Evolutionary conservation across 2,797 vertebrate genomes (phyloP).

Genomic region (Leptodactylus fallax): DNA sequence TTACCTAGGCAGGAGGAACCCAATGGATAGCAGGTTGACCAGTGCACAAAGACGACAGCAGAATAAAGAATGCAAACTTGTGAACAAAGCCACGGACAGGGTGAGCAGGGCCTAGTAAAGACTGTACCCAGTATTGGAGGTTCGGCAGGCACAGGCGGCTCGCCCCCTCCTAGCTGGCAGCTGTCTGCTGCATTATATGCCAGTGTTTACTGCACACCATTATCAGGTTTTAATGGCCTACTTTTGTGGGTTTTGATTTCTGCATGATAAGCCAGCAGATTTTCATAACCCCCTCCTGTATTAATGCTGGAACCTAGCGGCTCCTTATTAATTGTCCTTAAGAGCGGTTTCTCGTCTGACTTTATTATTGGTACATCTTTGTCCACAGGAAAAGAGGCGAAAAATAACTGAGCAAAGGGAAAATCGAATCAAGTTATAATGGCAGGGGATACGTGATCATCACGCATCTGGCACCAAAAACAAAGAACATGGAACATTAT

Average conservation of each 20-base stretch:
- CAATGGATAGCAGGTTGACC: too few species aligned
- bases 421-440: slow-evolving; percentile 26
- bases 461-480: slow-evolving; percentile 39
- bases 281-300: not conserved
- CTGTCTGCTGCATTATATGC: too few species aligned
- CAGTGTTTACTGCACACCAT: not conserved
- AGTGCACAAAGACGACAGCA: too few species aligned
- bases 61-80: too few species aligned
- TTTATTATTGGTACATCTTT: slow-evolving; percentile 10
- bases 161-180: not conserved
- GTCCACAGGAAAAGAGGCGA: not conserved
- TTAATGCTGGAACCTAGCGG: not conserved
- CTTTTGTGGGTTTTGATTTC: slow-evolving; percentile 6
- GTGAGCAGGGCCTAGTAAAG: not conserved
- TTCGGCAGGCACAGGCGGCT: not conserved
- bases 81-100: too few species aligned
- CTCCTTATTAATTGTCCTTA: slow-evolving; percentile 35
- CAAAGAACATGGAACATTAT: slow-evolving; percentile 33
- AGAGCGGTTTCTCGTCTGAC: not conserved
- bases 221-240: not conserved
- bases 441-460: slow-evolving; percentile 12
- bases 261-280: not conserved
- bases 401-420: slow-evolving; percentile 29
- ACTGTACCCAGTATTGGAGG: not conserved
- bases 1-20: too few species aligned